A percentile compares a stretch with the other conserved stretches of the same genome.
Evolutionary conservation across 2,797 vertebrate genomes (phyloP).

Genomic region (Astyanax mexicanus): DNA sequence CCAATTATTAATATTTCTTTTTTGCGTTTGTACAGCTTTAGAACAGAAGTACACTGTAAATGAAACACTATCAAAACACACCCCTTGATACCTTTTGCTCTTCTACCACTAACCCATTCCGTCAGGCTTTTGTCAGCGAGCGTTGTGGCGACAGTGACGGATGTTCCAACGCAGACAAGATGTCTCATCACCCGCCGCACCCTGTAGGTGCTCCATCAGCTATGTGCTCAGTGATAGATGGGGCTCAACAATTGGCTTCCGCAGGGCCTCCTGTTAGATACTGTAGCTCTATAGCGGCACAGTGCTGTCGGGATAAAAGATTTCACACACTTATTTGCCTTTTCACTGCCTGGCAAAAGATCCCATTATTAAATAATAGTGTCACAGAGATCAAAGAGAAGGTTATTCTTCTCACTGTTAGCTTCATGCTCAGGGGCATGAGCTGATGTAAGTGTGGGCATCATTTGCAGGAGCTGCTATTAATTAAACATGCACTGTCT

Average conservation of each 20-base stretch:
- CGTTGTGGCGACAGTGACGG: constrained; percentile 60
- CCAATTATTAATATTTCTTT: too few species aligned
- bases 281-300: background rate
- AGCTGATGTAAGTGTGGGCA: background rate
- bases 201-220: constrained; percentile 72
- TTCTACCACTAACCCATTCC: background rate
- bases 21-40: too few species aligned
- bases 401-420: constrained; percentile 1
- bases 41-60: too few species aligned
- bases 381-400: constrained; percentile 24
- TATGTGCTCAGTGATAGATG: constrained; percentile 62
- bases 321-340: constrained; percentile 27
- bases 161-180: constrained; percentile 70
- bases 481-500: background rate
- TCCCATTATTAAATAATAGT: constrained; percentile 27
- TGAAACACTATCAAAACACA: too few species aligned
- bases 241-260: constrained; percentile 9
- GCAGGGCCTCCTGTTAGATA: background rate
- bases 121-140: background rate
- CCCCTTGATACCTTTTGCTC: background rate
- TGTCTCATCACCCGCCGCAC: constrained; percentile 71
- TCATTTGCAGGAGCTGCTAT: background rate
- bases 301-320: constrained; percentile 21
- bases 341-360: constrained; percentile 32
- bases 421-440: background rate